Conservation (phyloP, 1,140 invertebrate genomes). For the Pseudachorutes palmiensis region DNA sequence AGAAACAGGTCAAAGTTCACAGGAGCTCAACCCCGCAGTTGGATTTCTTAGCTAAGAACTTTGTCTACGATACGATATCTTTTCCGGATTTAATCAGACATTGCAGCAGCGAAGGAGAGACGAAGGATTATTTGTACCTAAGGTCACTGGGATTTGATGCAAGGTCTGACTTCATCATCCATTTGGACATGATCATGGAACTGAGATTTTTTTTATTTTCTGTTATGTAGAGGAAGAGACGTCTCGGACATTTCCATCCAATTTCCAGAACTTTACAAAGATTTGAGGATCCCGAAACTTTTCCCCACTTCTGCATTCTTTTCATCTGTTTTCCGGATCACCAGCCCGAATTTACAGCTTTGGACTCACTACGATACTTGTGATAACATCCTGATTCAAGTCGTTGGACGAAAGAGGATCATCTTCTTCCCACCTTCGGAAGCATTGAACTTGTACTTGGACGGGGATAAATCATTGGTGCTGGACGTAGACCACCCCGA, state of each 20-base stretch:
- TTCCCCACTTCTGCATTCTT: slow-evolving; percentile 47
- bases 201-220: background rate
- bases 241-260: slow-evolving; percentile 47
- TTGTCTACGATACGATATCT: slow-evolving; percentile 49
- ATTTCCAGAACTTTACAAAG: slow-evolving; percentile 47
- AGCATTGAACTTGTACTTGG: slow-evolving; percentile 49
- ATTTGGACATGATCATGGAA: background rate
- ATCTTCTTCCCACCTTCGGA: slow-evolving; percentile 50
- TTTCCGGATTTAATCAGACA: slow-evolving; percentile 47
- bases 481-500: slow-evolving; percentile 51
- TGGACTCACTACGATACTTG: slow-evolving; percentile 60
- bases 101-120: slow-evolving; percentile 29
- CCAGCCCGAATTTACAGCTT: slow-evolving; percentile 47
- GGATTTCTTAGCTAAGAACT: slow-evolving; percentile 54
- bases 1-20: slow-evolving; percentile 49
- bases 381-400: slow-evolving; percentile 54
- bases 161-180: slow-evolving; percentile 21
- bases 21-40: slow-evolving; percentile 45
- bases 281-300: slow-evolving; percentile 47
- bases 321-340: slow-evolving; percentile 53
- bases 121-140: slow-evolving; percentile 52
- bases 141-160: slow-evolving; percentile 49
- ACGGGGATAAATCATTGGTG: slow-evolving; percentile 54
- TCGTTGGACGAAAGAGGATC: slow-evolving; percentile 49
- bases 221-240: slow-evolving; percentile 45